These are phyloP conservation scores for Helicoverpa zea DNA, from an alignment of 1,140 invertebrate genomes.

Conservation along the genomic window DNA sequence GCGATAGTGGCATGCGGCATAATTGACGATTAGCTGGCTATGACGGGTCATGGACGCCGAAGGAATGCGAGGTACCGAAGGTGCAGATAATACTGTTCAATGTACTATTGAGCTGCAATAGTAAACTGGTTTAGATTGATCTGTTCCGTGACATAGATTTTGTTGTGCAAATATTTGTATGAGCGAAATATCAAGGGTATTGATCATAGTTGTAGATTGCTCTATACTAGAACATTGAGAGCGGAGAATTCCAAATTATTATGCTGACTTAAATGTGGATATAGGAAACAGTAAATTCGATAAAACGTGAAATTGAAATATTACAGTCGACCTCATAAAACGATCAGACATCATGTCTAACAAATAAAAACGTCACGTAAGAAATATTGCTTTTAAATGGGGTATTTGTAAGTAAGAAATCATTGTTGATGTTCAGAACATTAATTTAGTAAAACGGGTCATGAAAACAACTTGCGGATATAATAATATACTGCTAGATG, in stretches of 20 bases:
- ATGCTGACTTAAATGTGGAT: no score
- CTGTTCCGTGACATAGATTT: constrained; percentile 17
- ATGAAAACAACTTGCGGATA: constrained; percentile 26
- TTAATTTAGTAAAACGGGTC: constrained; percentile 22
- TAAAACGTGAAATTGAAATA: not conserved
- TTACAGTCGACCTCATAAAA: not conserved
- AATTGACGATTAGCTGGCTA: constrained; percentile 25
- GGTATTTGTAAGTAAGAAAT: constrained; percentile 36
- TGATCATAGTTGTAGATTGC: not conserved
- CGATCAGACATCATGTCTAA: not conserved
- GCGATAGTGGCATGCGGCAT: constrained; percentile 25
- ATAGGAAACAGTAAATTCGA: not conserved
- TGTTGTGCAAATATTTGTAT: constrained; percentile 8
- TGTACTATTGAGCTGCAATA: constrained; percentile 21
- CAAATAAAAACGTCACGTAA: constrained; percentile 24
- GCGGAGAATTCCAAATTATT: not conserved
- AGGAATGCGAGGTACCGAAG: constrained; percentile 28
- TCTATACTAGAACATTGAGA: not conserved
- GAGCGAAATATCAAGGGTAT: constrained; percentile 26
- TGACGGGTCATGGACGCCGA: constrained; percentile 29
- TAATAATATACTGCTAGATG: constrained; percentile 4
- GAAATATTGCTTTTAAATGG: constrained; percentile 35
- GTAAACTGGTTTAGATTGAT: constrained; percentile 23
- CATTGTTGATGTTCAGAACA: constrained; percentile 12
- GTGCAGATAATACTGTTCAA: constrained; percentile 21